These are phyloP conservation scores for Glaucomys volans DNA, from an alignment of 2,113 vertebrate genomes.

Conservation along the genomic window DNA sequence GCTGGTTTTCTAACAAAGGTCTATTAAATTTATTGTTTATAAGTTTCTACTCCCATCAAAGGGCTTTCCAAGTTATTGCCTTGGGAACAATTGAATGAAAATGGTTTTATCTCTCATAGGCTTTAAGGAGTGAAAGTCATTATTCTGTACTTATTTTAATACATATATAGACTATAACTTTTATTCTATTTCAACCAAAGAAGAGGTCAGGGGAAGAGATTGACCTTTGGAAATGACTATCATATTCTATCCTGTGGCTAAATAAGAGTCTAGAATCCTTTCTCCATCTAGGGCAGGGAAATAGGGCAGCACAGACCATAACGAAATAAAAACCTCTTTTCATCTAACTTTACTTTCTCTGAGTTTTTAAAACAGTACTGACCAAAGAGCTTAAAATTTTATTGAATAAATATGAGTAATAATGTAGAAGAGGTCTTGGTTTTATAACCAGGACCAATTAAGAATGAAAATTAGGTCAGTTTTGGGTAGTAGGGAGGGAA, in stretches of 20 bases:
- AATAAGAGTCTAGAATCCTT: constrained; percentile 29
- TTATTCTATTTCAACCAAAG: constrained; percentile 40
- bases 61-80: background rate
- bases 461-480: constrained; percentile 20
- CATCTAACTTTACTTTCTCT: background rate
- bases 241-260: constrained; percentile 25
- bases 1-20: background rate
- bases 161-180: background rate
- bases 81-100: constrained; percentile 39
- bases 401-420: constrained; percentile 19
- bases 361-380: background rate
- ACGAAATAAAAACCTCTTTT: constrained; percentile 45
- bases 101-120: background rate
- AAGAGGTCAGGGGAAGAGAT: background rate
- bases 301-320: background rate
- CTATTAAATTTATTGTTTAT: constrained; percentile 18
- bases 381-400: constrained; percentile 1
- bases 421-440: background rate
- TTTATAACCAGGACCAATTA: constrained; percentile 29
- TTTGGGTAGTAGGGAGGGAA: background rate
- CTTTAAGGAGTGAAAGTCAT: constrained; percentile 18
- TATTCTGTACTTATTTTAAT: constrained; percentile 33
- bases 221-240: constrained; percentile 34
- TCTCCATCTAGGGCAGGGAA: background rate
- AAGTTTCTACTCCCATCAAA: background rate